phyloP scores from a whole-genome alignment of 2,113 vertebrate genomes.

The Oreotrochilus melanogaster region DNA sequence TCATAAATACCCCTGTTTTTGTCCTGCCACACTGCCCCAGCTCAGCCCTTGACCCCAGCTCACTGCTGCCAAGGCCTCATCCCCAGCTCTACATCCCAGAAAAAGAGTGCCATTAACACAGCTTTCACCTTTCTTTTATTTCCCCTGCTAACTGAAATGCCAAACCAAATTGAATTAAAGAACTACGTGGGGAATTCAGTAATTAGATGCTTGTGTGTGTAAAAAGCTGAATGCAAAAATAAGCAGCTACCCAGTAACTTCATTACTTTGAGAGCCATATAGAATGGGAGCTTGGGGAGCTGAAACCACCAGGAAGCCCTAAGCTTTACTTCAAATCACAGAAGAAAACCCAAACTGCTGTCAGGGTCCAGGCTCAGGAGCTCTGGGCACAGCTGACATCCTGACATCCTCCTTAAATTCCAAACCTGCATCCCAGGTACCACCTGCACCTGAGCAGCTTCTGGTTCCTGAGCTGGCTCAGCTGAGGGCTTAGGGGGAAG shows the following conservation, averaged over 20 bases:
- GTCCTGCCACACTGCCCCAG: background rate
- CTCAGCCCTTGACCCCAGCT: background rate
- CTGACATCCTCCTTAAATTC: background rate
- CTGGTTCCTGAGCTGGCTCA: background rate
- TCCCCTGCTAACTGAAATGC: background rate
- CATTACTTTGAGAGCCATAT: background rate
- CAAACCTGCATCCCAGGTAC: background rate
- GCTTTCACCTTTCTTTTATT: background rate
- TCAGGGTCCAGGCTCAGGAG: background rate
- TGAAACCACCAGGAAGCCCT: background rate
- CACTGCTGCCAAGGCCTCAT: background rate
- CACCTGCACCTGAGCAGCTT: rapidly evolving
- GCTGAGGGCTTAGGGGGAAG: background rate
- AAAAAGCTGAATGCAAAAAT: constrained; percentile 11
- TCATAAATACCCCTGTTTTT: background rate
- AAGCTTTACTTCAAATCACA: background rate
- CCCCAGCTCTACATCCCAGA: background rate
- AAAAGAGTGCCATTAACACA: background rate
- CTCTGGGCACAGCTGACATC: background rate
- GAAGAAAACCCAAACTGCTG: background rate
- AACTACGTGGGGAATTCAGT: background rate
- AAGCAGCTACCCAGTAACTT: constrained; percentile 25
- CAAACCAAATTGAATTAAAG: constrained; percentile 31
- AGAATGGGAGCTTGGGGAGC: background rate
- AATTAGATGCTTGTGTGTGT: constrained; percentile 26